phyloP scores from a whole-genome alignment of 2,888 invertebrate species.

The Machimus rusticus region DNA sequence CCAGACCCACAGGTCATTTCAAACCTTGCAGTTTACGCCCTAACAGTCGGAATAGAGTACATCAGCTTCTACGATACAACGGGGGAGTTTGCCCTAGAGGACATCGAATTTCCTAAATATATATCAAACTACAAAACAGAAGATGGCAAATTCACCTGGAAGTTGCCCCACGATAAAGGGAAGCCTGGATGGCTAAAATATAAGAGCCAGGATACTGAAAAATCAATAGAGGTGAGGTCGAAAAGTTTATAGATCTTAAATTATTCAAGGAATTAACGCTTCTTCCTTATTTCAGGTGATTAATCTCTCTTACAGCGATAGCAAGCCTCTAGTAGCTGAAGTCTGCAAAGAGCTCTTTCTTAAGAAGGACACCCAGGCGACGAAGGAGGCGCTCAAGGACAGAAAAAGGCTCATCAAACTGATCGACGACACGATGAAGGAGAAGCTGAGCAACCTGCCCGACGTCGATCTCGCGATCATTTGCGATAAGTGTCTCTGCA shows the following conservation, averaged over 20 bases:
- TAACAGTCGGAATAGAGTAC: constrained; percentile 77
- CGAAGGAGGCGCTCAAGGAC: constrained; percentile 53
- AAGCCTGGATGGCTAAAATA: constrained; percentile 48
- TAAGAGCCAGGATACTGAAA: constrained; percentile 51
- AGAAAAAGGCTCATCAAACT: constrained; percentile 67
- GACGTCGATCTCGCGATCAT: constrained; percentile 81
- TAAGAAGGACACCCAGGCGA: constrained; percentile 49
- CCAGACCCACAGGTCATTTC: constrained; percentile 67
- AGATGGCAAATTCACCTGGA: constrained; percentile 51
- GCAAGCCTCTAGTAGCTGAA: constrained; percentile 56
- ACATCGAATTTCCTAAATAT: constrained; percentile 50
- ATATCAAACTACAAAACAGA: constrained; percentile 50
- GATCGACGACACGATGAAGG: constrained; percentile 66
- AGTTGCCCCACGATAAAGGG: constrained; percentile 44
- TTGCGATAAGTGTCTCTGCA: constrained; percentile 71
- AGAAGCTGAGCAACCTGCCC: constrained; percentile 69
- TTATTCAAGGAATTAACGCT: not conserved
- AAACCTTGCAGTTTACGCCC: constrained; percentile 78
- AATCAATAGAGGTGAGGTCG: constrained; percentile 48
- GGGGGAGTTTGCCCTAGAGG: constrained; percentile 65
- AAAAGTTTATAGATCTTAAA: not conserved
- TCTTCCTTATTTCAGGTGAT: constrained; percentile 49
- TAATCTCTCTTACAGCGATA: constrained; percentile 50
- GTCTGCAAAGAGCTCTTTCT: constrained; percentile 57
- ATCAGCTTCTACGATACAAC: constrained; percentile 84